These are phyloP conservation scores for Dinothrombium tinctorium DNA, from an alignment of 1,140 invertebrate genomes.

Conservation along the genomic window DNA sequence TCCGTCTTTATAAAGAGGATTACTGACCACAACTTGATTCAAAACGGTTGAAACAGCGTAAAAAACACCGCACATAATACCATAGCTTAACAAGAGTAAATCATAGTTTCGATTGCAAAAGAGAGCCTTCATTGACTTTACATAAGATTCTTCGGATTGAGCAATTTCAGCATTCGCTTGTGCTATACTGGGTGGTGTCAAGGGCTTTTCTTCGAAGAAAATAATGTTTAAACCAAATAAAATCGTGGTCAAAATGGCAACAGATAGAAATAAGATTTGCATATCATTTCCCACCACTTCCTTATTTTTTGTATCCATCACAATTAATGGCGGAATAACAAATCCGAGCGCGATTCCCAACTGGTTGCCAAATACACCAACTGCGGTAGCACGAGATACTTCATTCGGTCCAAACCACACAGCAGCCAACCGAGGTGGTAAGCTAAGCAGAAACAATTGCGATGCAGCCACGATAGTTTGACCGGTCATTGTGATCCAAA, in stretches of 20 bases:
- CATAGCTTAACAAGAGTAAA: constrained; percentile 57
- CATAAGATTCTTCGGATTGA: constrained; percentile 32
- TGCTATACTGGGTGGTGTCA: constrained; percentile 50
- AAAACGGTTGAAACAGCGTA: constrained; percentile 79
- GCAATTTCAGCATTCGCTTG: constrained; percentile 28
- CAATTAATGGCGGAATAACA: constrained; percentile 1
- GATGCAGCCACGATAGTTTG: constrained; percentile 65
- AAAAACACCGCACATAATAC: constrained; percentile 52
- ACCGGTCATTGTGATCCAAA: constrained; percentile 60
- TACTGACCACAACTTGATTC: constrained; percentile 52
- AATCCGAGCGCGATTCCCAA: constrained; percentile 27
- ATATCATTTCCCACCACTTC: constrained; percentile 14
- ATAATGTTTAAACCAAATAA: constrained; percentile 25
- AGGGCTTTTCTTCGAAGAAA: constrained; percentile 59
- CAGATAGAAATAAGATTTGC: constrained; percentile 22
- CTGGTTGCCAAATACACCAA: constrained; percentile 97
- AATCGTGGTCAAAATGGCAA: constrained; percentile 23
- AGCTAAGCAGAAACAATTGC: constrained; percentile 73
- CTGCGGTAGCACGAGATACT: constrained; percentile 84
- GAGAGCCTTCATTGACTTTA: constrained; percentile 42
- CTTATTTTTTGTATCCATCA: not conserved
- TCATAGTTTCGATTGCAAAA: constrained; percentile 48
- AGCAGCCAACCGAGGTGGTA: constrained; percentile 74
- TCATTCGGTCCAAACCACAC: constrained; percentile 90
- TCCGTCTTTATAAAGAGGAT: constrained; percentile 49